A percentile compares a stretch with the other conserved stretches of the same genome.
Conservation (phyloP, 2,888 invertebrate species). For the Cremastobaeus sp. region DNA sequence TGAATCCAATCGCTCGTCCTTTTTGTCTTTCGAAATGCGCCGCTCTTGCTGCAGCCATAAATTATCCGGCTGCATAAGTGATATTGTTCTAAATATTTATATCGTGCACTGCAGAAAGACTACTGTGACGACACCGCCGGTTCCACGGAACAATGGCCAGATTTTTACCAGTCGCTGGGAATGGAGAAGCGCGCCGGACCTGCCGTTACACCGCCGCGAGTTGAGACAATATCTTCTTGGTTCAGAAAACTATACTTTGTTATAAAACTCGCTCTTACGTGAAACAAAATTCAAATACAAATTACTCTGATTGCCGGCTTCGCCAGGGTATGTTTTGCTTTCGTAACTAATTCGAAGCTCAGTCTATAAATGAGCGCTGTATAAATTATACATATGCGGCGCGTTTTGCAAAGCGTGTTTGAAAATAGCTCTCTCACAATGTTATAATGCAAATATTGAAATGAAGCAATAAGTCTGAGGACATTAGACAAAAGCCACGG, state of each 20-base stretch:
- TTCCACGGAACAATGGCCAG: constrained; percentile 40
- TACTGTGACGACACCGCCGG: constrained; percentile 32
- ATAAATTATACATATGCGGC: constrained; percentile 2
- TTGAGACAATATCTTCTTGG: too few relatives aligned
- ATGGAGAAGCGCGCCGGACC: constrained; percentile 43
- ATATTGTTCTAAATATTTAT: constrained; percentile 45
- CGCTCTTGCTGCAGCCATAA: constrained; percentile 22
- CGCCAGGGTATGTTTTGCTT: too few relatives aligned
- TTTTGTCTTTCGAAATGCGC: constrained; percentile 27
- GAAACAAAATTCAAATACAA: too few relatives aligned
- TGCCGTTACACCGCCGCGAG: too few relatives aligned
- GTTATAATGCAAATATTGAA: constrained; percentile 5
- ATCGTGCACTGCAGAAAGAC: constrained; percentile 9
- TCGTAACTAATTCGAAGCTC: too few relatives aligned
- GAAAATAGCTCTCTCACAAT: constrained; percentile 15
- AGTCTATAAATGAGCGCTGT: too few relatives aligned
- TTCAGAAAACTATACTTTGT: constrained; percentile 43
- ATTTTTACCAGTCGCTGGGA: constrained; percentile 47
- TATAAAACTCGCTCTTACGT: too few relatives aligned
- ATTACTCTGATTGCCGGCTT: too few relatives aligned
- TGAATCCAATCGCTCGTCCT: constrained; percentile 4
- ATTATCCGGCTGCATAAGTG: constrained; percentile 37
- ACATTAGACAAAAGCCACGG: constrained; percentile 31
- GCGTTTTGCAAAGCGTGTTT: constrained; percentile 1
- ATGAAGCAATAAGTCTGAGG: constrained; percentile 36